phyloP scores from a whole-genome alignment of 2,888 invertebrate species.

The Nephrotoma appendiculata region DNA sequence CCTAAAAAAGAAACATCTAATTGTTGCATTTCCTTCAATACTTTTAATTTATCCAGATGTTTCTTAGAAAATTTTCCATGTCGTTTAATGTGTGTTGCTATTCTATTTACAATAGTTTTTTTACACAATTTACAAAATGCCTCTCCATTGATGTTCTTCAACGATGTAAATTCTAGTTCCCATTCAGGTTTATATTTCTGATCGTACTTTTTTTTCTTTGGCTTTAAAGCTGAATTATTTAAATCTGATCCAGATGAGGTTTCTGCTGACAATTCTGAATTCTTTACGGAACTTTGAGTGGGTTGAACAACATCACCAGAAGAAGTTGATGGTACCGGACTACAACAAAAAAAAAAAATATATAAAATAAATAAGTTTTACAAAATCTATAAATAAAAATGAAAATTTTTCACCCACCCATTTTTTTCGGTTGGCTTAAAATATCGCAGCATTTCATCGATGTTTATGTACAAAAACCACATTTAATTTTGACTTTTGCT shows the following conservation, averaged over 20 bases:
- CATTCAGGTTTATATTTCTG: neutral
- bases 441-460: neutral
- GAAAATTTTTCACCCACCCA: neutral
- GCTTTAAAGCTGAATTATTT: neutral
- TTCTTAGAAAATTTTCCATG: neutral
- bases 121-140: no score
- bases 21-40: neutral
- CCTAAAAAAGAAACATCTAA: neutral
- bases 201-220: neutral
- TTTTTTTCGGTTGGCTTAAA: neutral
- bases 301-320: no score
- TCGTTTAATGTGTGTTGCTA: neutral
- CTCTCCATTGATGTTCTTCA: neutral
- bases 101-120: no score
- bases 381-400: neutral
- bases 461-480: neutral
- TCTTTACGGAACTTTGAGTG: no score
- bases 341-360: neutral
- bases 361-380: neutral
- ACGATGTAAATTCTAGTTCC: neutral
- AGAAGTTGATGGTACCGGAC: neutral
- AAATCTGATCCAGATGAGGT: no score
- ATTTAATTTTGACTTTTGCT: no score
- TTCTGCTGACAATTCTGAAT: no score
- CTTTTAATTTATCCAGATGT: neutral